These are phyloP conservation scores for Columba janthina DNA, from an alignment of 2,113 vertebrate genomes.

Conservation along the genomic window DNA sequence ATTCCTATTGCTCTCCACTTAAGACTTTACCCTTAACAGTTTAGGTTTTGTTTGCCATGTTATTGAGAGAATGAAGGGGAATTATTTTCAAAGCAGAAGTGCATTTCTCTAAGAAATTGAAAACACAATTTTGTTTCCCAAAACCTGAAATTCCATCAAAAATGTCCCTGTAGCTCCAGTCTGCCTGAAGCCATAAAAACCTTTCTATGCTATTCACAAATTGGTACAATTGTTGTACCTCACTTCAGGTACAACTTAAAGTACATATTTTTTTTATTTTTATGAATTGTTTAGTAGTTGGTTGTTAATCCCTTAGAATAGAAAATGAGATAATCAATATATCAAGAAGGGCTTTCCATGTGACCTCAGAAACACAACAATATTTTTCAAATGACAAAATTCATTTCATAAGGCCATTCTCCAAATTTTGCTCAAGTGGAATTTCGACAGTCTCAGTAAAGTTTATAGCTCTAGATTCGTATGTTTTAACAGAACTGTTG, in stretches of 20 bases:
- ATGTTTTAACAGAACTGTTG: background rate
- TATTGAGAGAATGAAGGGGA: background rate
- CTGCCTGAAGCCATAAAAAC: background rate
- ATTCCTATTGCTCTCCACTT: background rate
- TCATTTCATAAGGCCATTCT: background rate
- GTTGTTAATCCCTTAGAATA: background rate
- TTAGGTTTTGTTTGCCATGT: background rate
- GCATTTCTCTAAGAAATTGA: background rate
- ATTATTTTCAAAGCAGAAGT: background rate
- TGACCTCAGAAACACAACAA: background rate
- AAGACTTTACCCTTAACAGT: background rate
- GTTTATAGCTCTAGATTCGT: background rate
- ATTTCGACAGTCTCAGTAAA: background rate
- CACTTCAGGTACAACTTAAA: too few relatives aligned
- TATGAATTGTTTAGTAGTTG: background rate
- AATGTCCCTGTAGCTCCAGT: background rate
- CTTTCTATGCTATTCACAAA: background rate
- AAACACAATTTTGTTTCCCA: background rate
- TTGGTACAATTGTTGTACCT: background rate
- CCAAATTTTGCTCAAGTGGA: background rate
- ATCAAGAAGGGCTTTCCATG: background rate
- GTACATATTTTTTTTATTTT: background rate
- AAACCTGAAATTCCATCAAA: background rate
- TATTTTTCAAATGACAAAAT: background rate
- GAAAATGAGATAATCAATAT: background rate